Base-by-base conservation (phyloP, 1,140 invertebrate species). In the Nasonia vitripennis region DNA sequence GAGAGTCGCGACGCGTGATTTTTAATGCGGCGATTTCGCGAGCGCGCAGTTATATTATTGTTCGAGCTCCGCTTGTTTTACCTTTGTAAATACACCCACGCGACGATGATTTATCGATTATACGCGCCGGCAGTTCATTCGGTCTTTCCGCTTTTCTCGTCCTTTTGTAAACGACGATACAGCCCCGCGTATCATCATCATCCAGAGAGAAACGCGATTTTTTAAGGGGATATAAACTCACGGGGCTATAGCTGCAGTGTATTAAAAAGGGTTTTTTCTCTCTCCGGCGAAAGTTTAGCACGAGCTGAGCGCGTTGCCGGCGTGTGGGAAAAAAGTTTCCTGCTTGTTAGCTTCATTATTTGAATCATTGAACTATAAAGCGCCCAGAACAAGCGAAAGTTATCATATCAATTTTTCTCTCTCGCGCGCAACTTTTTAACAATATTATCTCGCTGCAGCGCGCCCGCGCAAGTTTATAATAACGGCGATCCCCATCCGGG, bases 281-380 rank as follows among this genome's bases (percentile, higher is more conserved):
- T 62, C 55, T 62, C 55, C n/a, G 20, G 20, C 55, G 2, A 62
- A 62, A 62, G 55, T 62, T 62, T 62, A n/a, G 55, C 55, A 62
- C 5, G 1, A 14, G 48, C 55, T 3, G 1, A 62, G 51, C 6
- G 17, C 17, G 41, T 7, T 45, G 9, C 41, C 34, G 5, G 3
- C 34, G 34, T 37, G 41, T 0, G 41, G 41, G 41, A 55, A 62
- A 62, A 62, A 77, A 77, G n/a, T 77, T 77, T 45, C 41, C 27
- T 48, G 74, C 74, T 77, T 45, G 74, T 77, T 77, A 77, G 20
- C 20, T 48, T 77, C 31, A 77, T 45, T 77, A 77, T 31, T 23
- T 12, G 74, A 34, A 77, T 77, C 74, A 77, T 41, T 77, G 20
- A 77, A 77, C 31, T 34, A 77, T 77, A 37, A 23, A 77, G 55